Evolutionary conservation across 2,888 invertebrate species (phyloP).

Genomic region (Anaspis maculata): DNA sequence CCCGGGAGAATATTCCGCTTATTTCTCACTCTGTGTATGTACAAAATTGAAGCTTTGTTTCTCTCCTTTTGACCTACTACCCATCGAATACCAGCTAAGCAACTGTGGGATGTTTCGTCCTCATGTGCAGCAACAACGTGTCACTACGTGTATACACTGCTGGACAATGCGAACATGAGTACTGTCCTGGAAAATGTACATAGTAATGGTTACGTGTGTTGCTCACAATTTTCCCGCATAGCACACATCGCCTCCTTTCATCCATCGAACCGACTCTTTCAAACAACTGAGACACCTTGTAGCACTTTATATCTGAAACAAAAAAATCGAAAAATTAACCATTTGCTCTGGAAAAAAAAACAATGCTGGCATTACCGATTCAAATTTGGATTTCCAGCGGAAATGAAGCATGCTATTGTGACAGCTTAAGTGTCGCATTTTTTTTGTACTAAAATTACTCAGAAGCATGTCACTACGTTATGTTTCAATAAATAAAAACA

Average conservation of each 20-base stretch:
- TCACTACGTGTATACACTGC: slow-evolving; percentile 53
- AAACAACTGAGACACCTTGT: slow-evolving; percentile 51
- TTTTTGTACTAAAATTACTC: too few relatives aligned
- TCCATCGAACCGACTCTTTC: slow-evolving; percentile 50
- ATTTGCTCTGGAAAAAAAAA: slow-evolving; percentile 4
- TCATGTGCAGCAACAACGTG: slow-evolving; percentile 50
- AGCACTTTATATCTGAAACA: slow-evolving; percentile 49
- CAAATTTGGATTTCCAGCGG: slow-evolving; percentile 12
- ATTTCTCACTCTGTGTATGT: too few relatives aligned
- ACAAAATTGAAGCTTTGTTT: too few relatives aligned
- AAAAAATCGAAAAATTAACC: slow-evolving; percentile 17
- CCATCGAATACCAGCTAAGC: slow-evolving; percentile 34
- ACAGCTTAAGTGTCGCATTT: slow-evolving; percentile 16
- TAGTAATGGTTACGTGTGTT: slow-evolving; percentile 55
- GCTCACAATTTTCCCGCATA: slow-evolving; percentile 54
- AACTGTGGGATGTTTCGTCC: slow-evolving; percentile 47
- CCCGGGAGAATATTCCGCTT: too few relatives aligned
- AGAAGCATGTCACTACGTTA: too few relatives aligned
- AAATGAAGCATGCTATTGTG: slow-evolving; percentile 25
- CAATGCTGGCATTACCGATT: slow-evolving; percentile 20
- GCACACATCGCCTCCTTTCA: slow-evolving; percentile 49
- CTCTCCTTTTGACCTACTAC: too few relatives aligned
- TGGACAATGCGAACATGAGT: slow-evolving; percentile 50
- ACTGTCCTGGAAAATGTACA: slow-evolving; percentile 53
- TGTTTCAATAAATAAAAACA: too few relatives aligned